These are phyloP conservation scores for Carlito syrichta DNA, from an alignment of 2,113 vertebrate genomes.

Conservation along the genomic window DNA sequence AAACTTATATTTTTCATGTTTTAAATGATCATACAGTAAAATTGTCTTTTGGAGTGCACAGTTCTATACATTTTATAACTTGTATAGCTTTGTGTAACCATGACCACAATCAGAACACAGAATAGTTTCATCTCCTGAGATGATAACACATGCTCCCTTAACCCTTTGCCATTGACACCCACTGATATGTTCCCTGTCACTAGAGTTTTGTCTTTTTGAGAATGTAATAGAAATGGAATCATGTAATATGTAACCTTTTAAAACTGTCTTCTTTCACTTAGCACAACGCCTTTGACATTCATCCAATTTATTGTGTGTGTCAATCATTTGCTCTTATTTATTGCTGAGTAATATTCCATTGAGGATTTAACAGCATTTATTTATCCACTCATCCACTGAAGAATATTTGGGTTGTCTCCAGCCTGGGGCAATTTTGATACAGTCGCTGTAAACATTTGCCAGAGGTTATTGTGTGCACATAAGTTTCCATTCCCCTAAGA, in stretches of 20 bases:
- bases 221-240: not conserved
- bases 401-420: not conserved
- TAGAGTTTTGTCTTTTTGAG: not conserved
- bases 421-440: not conserved
- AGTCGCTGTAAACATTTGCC: not conserved
- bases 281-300: not conserved
- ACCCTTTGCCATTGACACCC: not conserved
- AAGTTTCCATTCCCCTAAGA: not conserved
- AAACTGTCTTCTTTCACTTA: slow-evolving; percentile 1
- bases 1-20: not conserved
- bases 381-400: not conserved
- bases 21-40: not conserved
- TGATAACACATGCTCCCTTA: not conserved
- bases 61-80: not conserved
- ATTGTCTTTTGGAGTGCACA: not conserved
- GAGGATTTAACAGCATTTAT: not conserved
- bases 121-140: not conserved
- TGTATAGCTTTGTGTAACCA: not conserved
- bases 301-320: not conserved
- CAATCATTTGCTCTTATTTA: not conserved
- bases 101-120: not conserved
- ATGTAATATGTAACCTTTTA: not conserved
- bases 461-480: not conserved
- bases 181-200: not conserved
- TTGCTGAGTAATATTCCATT: not conserved